Evolutionary conservation across 2,888 invertebrate species (phyloP).

Genomic region (Synergus japonicus): DNA sequence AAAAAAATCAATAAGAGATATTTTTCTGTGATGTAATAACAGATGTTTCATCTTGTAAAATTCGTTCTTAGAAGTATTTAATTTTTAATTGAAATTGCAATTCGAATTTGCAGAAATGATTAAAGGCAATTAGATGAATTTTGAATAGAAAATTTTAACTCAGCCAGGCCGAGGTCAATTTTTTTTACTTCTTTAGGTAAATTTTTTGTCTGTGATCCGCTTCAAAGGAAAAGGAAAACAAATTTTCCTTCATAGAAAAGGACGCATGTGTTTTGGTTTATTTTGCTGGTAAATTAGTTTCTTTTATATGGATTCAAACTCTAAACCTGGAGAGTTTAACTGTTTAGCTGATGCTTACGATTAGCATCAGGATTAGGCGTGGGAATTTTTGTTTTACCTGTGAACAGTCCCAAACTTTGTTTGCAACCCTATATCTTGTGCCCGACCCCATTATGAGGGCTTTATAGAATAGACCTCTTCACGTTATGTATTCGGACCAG

Average conservation of each 20-base stretch:
- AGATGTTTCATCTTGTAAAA: not conserved
- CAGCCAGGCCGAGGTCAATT: not conserved
- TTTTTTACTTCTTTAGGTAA: not conserved
- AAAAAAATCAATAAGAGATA: not conserved
- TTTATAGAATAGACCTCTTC: not conserved
- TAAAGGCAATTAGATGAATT: not conserved
- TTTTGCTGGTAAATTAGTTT: not conserved
- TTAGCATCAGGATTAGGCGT: constrained; percentile 4
- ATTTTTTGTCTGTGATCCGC: not conserved
- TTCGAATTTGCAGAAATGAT: not conserved
- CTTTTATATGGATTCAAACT: not conserved
- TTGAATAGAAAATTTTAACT: not conserved
- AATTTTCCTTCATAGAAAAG: not conserved
- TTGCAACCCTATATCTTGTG: constrained; percentile 4
- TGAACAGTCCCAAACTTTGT: constrained; percentile 2
- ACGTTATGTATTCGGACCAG: constrained; percentile 9
- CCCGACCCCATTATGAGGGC: not conserved
- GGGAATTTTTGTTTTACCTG: constrained; percentile 39
- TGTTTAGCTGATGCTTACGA: not conserved
- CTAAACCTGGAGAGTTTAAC: not conserved
- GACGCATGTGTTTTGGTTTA: not conserved
- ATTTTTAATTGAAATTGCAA: not conserved
- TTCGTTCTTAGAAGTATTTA: not conserved
- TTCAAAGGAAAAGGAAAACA: not conserved
- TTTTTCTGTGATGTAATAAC: not conserved